phyloP scores from a whole-genome alignment of 2,113 vertebrate species.

The Platycercus adscitus region DNA sequence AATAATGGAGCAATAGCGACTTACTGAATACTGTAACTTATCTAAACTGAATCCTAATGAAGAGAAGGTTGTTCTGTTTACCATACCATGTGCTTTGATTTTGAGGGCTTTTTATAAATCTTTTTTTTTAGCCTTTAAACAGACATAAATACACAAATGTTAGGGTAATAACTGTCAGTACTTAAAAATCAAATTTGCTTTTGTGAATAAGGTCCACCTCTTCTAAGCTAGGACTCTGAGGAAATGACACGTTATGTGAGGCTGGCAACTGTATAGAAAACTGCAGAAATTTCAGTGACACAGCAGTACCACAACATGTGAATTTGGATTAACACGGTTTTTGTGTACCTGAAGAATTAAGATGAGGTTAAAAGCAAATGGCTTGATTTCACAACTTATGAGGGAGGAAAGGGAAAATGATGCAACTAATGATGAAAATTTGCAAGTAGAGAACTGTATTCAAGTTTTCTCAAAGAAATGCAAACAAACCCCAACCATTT shows the following conservation, averaged over 20 bases:
- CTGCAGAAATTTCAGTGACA: neutral
- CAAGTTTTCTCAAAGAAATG: neutral
- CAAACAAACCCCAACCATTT: neutral
- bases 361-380: neutral
- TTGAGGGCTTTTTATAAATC: neutral
- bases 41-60: neutral
- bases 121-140: neutral
- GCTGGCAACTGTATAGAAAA: neutral
- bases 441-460: neutral
- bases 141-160: neutral
- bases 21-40: neutral
- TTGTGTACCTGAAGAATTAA: neutral
- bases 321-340: neutral
- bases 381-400: neutral
- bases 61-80: neutral
- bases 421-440: neutral
- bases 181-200: neutral
- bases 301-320: neutral
- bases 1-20: neutral
- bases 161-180: neutral
- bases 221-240: neutral
- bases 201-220: neutral
- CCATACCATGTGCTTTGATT: neutral
- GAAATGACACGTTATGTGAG: accelerated
- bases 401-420: neutral